These are phyloP conservation scores for Clistopyga incitator DNA, from an alignment of 2,888 invertebrate species.

Conservation along the genomic window DNA sequence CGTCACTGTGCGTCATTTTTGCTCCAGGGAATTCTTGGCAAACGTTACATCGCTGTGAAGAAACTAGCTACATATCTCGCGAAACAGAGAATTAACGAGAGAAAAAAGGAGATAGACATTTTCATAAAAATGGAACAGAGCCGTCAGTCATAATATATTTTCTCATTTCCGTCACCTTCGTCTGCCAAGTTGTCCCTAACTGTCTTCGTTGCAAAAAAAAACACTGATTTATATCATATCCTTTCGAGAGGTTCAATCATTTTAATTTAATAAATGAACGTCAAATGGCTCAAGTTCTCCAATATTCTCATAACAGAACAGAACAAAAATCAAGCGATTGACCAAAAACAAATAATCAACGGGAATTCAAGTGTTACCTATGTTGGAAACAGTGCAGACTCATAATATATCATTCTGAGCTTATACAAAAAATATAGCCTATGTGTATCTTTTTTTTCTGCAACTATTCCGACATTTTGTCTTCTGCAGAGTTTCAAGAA, in stretches of 20 bases:
- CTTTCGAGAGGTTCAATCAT: too few species aligned
- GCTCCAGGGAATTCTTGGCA: slow-evolving; percentile 51
- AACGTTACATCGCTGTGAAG: slow-evolving; percentile 51
- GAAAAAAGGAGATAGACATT: slow-evolving; percentile 16
- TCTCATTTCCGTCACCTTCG: slow-evolving; percentile 27
- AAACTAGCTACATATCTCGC: slow-evolving; percentile 46
- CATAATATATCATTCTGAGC: background rate
- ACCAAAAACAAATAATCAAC: too few species aligned
- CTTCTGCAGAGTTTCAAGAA: background rate
- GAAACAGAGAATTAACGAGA: slow-evolving; percentile 42
- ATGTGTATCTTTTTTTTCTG: background rate
- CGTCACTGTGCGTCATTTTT: slow-evolving; percentile 5
- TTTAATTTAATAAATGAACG: too few species aligned
- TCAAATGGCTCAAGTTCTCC: too few species aligned
- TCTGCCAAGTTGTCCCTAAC: background rate
- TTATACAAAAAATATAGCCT: background rate
- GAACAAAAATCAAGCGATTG: too few species aligned
- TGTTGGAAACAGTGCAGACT: too few species aligned
- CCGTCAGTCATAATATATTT: slow-evolving; percentile 47
- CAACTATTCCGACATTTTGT: background rate
- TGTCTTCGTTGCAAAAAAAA: background rate
- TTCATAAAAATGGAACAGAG: slow-evolving; percentile 39
- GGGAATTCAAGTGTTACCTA: too few species aligned
- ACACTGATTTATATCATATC: background rate
- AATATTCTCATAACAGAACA: too few species aligned